A percentile compares a stretch with the other conserved stretches of the same genome.
Evolutionary conservation across 2,888 invertebrate genomes (phyloP).

Genomic region (Xylophagus ater): DNA sequence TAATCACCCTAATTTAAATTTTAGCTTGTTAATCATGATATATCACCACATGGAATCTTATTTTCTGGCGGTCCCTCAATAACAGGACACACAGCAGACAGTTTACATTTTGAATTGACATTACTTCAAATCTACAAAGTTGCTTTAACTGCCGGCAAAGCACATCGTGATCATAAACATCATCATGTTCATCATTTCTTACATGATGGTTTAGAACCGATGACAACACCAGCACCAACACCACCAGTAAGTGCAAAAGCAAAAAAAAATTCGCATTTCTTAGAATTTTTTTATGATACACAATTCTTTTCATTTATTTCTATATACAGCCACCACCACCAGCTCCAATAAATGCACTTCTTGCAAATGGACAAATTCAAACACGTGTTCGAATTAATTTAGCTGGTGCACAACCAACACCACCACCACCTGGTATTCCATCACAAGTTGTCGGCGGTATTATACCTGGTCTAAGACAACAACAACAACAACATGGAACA

Average conservation of each 20-base stretch:
- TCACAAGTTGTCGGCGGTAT: slow-evolving; percentile 13
- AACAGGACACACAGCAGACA: slow-evolving; percentile 32
- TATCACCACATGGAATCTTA: slow-evolving; percentile 63
- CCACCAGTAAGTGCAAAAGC: slow-evolving; percentile 24
- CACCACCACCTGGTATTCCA: slow-evolving; percentile 7
- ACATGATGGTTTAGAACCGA: slow-evolving; percentile 56
- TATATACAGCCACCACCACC: slow-evolving; percentile 38
- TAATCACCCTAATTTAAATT: slow-evolving; percentile 10
- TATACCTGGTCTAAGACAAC: neutral
- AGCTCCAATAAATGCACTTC: slow-evolving; percentile 41
- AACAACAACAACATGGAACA: slow-evolving; percentile 23
- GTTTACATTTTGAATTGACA: slow-evolving; percentile 52
- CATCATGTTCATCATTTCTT: slow-evolving; percentile 74
- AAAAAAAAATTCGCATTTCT: neutral
- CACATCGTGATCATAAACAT: slow-evolving; percentile 77
- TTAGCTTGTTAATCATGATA: slow-evolving; percentile 65
- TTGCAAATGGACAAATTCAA: slow-evolving; percentile 53
- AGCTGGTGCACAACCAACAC: slow-evolving; percentile 38
- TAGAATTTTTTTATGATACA: neutral
- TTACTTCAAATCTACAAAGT: slow-evolving; percentile 71
- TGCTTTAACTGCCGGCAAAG: slow-evolving; percentile 73
- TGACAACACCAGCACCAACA: slow-evolving; percentile 47
- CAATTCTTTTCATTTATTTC: slow-evolving; percentile 4
- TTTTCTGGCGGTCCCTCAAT: slow-evolving; percentile 49
- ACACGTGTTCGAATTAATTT: slow-evolving; percentile 43